Percentiles rank a stretch among this genome's conserved stretches.
Evolutionary conservation across 2,113 vertebrate species (phyloP).

Genomic region (Ceyx margarethae): DNA sequence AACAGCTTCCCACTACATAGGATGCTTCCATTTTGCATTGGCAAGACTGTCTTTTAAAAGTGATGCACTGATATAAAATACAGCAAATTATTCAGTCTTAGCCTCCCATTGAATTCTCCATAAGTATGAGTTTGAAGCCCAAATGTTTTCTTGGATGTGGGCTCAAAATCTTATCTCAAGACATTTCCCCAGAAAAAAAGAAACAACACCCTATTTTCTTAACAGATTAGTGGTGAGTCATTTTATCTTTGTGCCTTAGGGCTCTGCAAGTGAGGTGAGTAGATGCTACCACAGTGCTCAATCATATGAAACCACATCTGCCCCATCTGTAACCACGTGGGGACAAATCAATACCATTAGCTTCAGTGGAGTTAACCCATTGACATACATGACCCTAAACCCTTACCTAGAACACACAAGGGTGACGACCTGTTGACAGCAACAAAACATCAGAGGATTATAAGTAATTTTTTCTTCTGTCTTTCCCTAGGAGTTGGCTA

Average conservation of each 20-base stretch:
- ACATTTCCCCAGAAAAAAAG: not conserved
- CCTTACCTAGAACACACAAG: not conserved
- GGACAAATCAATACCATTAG: constrained; percentile 47
- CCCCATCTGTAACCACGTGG: constrained; percentile 16
- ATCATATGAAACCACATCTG: constrained; percentile 33
- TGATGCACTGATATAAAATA: not conserved
- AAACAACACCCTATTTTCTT: not conserved
- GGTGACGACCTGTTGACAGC: not conserved
- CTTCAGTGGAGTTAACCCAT: constrained; percentile 11
- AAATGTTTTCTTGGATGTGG: constrained; percentile 23
- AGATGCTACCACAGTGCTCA: constrained; percentile 20
- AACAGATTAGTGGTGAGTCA: constrained; percentile 38
- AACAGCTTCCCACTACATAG: constrained; percentile 21
- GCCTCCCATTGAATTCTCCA: not conserved
- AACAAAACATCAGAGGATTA: not conserved
- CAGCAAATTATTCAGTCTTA: not conserved
- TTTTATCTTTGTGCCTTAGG: not conserved
- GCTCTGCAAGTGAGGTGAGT: constrained; percentile 20
- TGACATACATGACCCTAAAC: constrained; percentile 21
- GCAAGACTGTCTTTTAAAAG: not conserved
- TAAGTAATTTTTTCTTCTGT: not conserved
- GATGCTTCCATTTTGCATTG: not conserved
- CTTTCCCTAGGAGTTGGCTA: not conserved
- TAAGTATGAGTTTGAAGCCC: not conserved
- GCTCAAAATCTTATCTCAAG: not conserved